Evolutionary conservation across 1,140 invertebrate genomes (phyloP), one percentile per base, ranked within the genome.

Genomic region (Eriosoma lanigerum): DNA sequence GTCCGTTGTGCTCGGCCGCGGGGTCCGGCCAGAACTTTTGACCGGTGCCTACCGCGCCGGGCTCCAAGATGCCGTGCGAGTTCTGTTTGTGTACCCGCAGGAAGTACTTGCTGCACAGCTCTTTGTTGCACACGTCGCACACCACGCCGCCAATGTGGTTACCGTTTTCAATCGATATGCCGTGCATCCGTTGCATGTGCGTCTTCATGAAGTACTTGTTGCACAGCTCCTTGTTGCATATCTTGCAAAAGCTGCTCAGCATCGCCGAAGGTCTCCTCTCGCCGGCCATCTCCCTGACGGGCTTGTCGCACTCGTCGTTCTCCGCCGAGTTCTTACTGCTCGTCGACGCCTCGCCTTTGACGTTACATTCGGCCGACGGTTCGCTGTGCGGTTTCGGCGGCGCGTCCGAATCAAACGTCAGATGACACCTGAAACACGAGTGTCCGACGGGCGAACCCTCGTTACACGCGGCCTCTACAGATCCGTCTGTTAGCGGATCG

Each of bases 121-220:
- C 96, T 86, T 99, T 99, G 86, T 97, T 94, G 85, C 96, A 99
- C 81, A 98, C 94, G 85, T 98, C 96, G 88, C 96, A 98, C 10
- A 95, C 93, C 0, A 97, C 95, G 5, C 95, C 95, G 9, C 94
- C 95, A 19, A 96, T 92, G 85, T 95, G 94, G 0, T 94, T 92
- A 1, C 93, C 94, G 84, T 93, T 94, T 86, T 96, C 95, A 56
- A 98, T 93, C 84, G 96, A 95, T 81, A 99, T 97, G 19, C 97
- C 96, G 86, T 99, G 98, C 94, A 99, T 98, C 85, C 98, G 93
- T 83, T 98, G 93, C 95, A 99, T 99, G 87, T 99, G 98, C 0
- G 97, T 99, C 85, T 98, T 96, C 92, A 99, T 96, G 85, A 99
- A 99, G 85, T 99, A 99, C 86, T 99, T 99, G 88, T 99, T 99